phyloP scores from a whole-genome alignment of 1,140 invertebrate species.

The Drosophila equinoxialis region DNA sequence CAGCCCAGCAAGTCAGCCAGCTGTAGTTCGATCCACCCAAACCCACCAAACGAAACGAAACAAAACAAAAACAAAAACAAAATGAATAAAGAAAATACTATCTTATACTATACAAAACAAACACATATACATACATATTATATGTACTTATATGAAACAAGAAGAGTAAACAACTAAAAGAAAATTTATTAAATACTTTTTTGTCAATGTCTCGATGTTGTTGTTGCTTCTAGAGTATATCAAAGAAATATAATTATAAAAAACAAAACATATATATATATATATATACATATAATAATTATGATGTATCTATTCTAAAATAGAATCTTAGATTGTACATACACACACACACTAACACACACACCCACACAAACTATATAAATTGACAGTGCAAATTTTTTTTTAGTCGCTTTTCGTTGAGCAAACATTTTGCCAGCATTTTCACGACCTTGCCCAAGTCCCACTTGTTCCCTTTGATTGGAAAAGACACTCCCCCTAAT shows the following conservation, averaged over 20 bases:
- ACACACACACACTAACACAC: slow-evolving; percentile 29
- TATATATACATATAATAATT: slow-evolving; percentile 20
- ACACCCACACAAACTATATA: neutral
- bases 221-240: slow-evolving; percentile 15
- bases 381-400: slow-evolving; percentile 27
- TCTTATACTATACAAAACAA: slow-evolving; percentile 1
- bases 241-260: slow-evolving; percentile 8
- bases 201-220: slow-evolving; percentile 18
- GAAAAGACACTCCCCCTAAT: no score
- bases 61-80: no score
- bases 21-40: slow-evolving; percentile 54
- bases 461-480: neutral
- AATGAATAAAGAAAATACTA: neutral
- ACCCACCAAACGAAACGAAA: neutral
- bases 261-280: slow-evolving; percentile 20
- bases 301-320: slow-evolving; percentile 16
- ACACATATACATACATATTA: neutral
- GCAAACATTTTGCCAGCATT: slow-evolving; percentile 7
- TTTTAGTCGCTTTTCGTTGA: neutral
- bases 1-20: slow-evolving; percentile 71
- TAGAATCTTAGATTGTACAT: slow-evolving; percentile 62
- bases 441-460: neutral
- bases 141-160: neutral
- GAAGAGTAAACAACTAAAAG: slow-evolving; percentile 5
- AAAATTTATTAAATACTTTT: slow-evolving; percentile 4